phyloP scores from a whole-genome alignment of 2,888 invertebrate species.

The Euzetes globulus region DNA sequence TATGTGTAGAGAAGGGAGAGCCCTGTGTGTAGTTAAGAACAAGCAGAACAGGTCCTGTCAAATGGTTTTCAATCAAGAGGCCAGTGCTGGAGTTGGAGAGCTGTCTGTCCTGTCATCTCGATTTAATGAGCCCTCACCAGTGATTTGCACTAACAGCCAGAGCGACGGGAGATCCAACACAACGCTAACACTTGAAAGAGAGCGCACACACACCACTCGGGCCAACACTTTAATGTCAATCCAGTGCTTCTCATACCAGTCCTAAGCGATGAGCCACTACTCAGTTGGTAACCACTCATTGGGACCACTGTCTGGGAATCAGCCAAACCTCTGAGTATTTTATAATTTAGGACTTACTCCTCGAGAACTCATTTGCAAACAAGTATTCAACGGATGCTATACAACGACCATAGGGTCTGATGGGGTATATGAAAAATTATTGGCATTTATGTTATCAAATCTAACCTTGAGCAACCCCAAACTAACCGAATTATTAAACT shows the following conservation, averaged over 20 bases:
- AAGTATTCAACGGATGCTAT: no score
- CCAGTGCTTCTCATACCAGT: not conserved
- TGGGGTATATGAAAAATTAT: no score
- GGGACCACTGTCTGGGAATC: not conserved
- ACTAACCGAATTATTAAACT: no score
- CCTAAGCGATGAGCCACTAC: not conserved
- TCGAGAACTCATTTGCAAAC: not conserved
- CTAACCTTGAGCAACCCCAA: no score
- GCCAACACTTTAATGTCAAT: not conserved
- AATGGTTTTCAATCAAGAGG: not conserved
- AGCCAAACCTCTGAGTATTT: not conserved
- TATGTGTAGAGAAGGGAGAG: not conserved
- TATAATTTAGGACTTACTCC: not conserved
- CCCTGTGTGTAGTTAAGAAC: not conserved
- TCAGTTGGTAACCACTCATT: not conserved
- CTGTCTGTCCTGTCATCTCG: slow-evolving; percentile 5
- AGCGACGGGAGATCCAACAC: slow-evolving; percentile 5
- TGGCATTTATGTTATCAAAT: no score
- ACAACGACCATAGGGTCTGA: no score
- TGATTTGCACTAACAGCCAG: slow-evolving; percentile 8
- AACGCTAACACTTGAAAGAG: not conserved
- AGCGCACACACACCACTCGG: not conserved
- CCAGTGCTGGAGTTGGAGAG: not conserved
- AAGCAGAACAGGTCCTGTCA: not conserved
- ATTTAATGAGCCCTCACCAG: slow-evolving; percentile 1